Evolutionary conservation across 2,797 vertebrate genomes (phyloP), one percentile per base, ranked within the genome.

Genomic region (Pipistrellus kuhlii): DNA sequence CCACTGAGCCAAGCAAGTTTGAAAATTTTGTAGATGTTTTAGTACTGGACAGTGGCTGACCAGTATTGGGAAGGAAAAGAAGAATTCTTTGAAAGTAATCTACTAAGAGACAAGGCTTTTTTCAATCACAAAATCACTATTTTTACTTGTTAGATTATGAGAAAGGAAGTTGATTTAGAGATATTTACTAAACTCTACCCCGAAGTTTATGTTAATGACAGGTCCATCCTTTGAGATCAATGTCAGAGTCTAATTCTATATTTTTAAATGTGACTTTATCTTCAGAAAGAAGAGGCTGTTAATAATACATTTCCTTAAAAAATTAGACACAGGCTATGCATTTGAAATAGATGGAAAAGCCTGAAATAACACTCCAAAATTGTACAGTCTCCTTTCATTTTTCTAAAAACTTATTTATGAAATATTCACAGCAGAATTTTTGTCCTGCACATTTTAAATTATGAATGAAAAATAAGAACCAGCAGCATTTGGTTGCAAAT

Each of bases 311-410:
- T 97, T 97, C 69, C 96, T 97, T 97, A 97, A 98, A 98, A 98
- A 97, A 96, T 98, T 98, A 97, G 96, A 97, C 88, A 90, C 88
- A 96, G 95, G 84, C 97, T 97, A 89, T 97, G 95, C 97, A 97
- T 97, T 98, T 98, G 96, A 95, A 98, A 97, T 98, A 98, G 97
- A 98, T 98, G 98, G 98, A 97, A 98, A 98, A 98, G 27, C 97
- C 97, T 97, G 96, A 98, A 98, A 97, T 96, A 97, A 97, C 86
- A 93, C 96, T 97, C 91, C 62, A 88, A 98, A 96, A 94, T 95
- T 1, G 35, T 82, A 91, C 71, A 95, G 95, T 89, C 96, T 96
- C 94, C 88, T 96, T 95, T 98, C 97, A 94, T 97, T 98, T 97
- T 92, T 96, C 86, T 97, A 95, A 97, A 93, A 94, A 71, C 41